These are phyloP conservation scores for Pachypanchax playfairii DNA, from an alignment of 2,113 vertebrate species.

Conservation along the genomic window DNA sequence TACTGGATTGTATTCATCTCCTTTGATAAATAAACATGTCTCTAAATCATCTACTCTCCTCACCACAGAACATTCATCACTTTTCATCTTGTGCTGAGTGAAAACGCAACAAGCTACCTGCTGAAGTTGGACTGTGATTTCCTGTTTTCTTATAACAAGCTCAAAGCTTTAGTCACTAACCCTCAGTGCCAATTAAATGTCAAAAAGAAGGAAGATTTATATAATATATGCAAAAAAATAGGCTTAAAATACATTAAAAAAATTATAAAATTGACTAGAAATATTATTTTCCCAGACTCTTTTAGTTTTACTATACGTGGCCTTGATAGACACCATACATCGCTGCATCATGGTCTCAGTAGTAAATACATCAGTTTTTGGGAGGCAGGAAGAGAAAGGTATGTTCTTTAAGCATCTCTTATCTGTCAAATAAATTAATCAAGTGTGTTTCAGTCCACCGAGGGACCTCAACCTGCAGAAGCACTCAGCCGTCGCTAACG, in stretches of 20 bases:
- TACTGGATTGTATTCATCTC: neutral
- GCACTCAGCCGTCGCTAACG: constrained; percentile 51
- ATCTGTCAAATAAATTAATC: constrained; percentile 71
- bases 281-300: too few species aligned
- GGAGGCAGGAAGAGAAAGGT: constrained; percentile 19
- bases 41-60: neutral
- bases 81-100: neutral
- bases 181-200: too few species aligned
- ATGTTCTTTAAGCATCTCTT: constrained; percentile 33
- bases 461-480: constrained; percentile 35
- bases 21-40: neutral
- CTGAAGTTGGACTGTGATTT: too few species aligned
- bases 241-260: too few species aligned
- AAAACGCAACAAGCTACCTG: neutral
- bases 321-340: neutral
- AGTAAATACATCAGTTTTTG: constrained; percentile 34
- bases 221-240: too few species aligned
- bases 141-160: too few species aligned
- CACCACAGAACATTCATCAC: neutral
- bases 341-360: neutral
- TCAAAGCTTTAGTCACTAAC: too few species aligned
- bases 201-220: too few species aligned
- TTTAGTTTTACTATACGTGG: neutral
- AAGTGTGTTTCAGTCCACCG: constrained; percentile 34
- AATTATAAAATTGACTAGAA: too few species aligned